phyloP scores from a whole-genome alignment of 2,113 vertebrate species.

The Chaetodon auriga region DNA sequence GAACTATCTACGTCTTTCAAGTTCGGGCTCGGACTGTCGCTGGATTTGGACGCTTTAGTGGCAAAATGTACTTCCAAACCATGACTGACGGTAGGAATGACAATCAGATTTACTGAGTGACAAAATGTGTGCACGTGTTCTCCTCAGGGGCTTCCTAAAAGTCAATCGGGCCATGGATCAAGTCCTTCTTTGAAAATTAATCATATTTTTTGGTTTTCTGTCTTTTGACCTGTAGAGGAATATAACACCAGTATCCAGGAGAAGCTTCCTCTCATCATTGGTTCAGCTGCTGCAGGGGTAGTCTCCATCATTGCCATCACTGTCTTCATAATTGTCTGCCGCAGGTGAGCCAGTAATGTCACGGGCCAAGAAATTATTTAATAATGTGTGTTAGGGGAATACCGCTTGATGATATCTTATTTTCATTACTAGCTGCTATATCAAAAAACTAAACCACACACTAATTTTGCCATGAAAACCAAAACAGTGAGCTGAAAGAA shows the following conservation, averaged over 20 bases:
- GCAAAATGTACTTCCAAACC: slow-evolving; percentile 99
- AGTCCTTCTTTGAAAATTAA: background rate
- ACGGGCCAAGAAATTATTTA: background rate
- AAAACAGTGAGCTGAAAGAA: background rate
- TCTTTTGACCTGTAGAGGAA: slow-evolving; percentile 84
- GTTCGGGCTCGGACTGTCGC: slow-evolving; percentile 96
- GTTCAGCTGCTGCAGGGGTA: slow-evolving; percentile 90
- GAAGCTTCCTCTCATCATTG: slow-evolving; percentile 95
- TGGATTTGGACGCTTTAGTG: slow-evolving; percentile 94
- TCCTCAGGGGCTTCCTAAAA: background rate
- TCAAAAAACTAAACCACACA: background rate
- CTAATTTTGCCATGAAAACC: background rate
- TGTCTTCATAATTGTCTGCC: slow-evolving; percentile 91
- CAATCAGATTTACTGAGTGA: background rate
- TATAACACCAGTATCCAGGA: slow-evolving; percentile 95
- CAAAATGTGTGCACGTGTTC: background rate
- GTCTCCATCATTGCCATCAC: slow-evolving; percentile 94
- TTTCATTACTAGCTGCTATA: background rate
- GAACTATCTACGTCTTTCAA: slow-evolving; percentile 97
- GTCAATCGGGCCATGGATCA: background rate
- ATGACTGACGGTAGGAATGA: slow-evolving; percentile 93
- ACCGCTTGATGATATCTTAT: background rate
- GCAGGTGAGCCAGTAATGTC: slow-evolving; percentile 84
- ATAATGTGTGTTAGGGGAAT: background rate
- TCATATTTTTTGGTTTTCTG: background rate